phyloP scores from a whole-genome alignment of 1,140 invertebrate genomes.

The Nomia melanderi region DNA sequence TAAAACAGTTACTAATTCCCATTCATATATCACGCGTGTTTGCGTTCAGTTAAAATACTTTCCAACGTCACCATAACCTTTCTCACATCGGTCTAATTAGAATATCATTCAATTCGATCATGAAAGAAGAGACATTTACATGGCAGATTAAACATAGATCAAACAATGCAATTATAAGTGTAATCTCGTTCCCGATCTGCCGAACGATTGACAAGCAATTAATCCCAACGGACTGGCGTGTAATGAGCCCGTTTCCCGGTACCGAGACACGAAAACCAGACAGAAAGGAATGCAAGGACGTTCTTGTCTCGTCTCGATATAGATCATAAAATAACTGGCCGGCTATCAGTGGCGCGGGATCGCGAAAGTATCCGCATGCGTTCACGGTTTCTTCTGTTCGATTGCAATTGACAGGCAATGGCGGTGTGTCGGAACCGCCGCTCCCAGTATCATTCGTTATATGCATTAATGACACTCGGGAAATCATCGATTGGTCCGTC shows the following conservation, averaged over 20 bases:
- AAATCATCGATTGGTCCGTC: conserved; percentile 76
- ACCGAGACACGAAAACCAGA: neutral
- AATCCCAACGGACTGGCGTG: neutral
- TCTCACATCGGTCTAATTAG: neutral
- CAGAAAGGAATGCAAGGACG: conserved; percentile 8
- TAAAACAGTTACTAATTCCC: too few relatives aligned
- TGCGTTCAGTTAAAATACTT: neutral
- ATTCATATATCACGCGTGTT: neutral
- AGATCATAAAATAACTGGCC: neutral
- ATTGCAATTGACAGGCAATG: conserved; percentile 28
- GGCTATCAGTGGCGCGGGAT: neutral
- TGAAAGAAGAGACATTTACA: neutral
- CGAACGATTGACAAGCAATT: neutral
- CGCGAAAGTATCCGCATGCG: neutral
- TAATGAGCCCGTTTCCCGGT: neutral
- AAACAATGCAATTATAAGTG: neutral
- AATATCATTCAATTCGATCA: neutral
- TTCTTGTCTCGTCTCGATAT: neutral
- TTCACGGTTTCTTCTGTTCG: neutral
- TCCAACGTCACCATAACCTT: neutral
- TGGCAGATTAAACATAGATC: neutral
- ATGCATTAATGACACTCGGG: conserved; percentile 70
- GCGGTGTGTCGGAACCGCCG: conserved; percentile 24
- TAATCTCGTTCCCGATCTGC: neutral
- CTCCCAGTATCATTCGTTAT: conserved; percentile 62